phyloP scores from a whole-genome alignment of 2,888 invertebrate genomes.

The Liodrosophila aerea region DNA sequence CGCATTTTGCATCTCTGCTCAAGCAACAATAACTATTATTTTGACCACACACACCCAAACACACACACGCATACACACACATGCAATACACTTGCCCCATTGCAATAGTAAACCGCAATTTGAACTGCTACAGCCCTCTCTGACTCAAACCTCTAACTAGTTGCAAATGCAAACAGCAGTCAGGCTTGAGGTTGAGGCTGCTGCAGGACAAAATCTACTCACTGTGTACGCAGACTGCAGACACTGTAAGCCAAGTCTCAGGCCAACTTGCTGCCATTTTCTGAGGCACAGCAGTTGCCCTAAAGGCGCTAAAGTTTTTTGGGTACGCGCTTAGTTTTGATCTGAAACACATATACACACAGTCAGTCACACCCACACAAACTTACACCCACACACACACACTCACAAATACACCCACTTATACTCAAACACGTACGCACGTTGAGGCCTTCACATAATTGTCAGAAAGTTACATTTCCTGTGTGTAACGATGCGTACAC shows the following conservation, averaged over 20 bases:
- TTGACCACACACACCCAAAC: constrained; percentile 41
- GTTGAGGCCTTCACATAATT: constrained; percentile 40
- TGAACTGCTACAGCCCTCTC: constrained; percentile 33
- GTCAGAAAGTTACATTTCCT: constrained; percentile 47
- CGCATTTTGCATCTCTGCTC: constrained; percentile 35
- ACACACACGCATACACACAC: constrained; percentile 15
- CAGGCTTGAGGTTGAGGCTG: constrained; percentile 14
- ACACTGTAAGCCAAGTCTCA: constrained; percentile 34
- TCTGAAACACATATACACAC: constrained; percentile 33
- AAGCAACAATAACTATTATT: constrained; percentile 73
- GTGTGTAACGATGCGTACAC: constrained; percentile 34
- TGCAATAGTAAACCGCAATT: constrained; percentile 72
- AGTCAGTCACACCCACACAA: constrained; percentile 5
- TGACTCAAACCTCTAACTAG: constrained; percentile 36
- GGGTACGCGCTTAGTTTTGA: constrained; percentile 24
- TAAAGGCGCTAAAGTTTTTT: constrained; percentile 33
- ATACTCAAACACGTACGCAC: too few relatives aligned
- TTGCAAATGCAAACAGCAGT: constrained; percentile 65
- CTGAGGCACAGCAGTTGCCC: constrained; percentile 17
- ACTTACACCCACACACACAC: constrained; percentile 7
- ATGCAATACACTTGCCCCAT: constrained; percentile 31
- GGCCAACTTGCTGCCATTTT: constrained; percentile 26
- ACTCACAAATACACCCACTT: constrained; percentile 12
- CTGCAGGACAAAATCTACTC: not conserved
- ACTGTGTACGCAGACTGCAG: constrained; percentile 45